Conservation (phyloP, 2,797 vertebrate species). For the Acanthurus lineatus region DNA sequence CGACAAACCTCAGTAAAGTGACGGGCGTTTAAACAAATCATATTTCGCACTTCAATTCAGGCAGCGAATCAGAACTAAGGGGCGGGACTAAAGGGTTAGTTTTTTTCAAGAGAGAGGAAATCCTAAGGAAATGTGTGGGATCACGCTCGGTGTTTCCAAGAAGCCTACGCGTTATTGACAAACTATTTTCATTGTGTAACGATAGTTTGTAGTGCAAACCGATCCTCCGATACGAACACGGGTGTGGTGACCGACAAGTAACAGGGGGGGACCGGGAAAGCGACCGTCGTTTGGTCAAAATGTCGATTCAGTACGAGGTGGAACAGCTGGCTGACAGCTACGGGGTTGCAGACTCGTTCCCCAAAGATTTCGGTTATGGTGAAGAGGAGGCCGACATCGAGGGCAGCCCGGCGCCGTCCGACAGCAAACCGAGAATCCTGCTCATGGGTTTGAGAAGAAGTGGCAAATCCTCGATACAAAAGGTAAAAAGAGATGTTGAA, state of each 20-base stretch:
- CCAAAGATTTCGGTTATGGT: conserved; percentile 98
- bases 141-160: conserved; percentile 70
- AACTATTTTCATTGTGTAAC: conserved; percentile 40
- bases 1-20: conserved; percentile 71
- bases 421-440: conserved; percentile 95
- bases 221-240: conserved; percentile 40
- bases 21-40: conserved; percentile 74
- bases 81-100: conserved; percentile 60
- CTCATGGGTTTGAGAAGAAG: conserved; percentile 97
- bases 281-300: conserved; percentile 84
- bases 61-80: conserved; percentile 74
- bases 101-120: conserved; percentile 81
- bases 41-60: accelerated
- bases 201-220: conserved; percentile 16
- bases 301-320: conserved; percentile 94
- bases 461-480: conserved; percentile 99
- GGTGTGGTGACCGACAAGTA: conserved; percentile 45
- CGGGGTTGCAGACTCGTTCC: conserved; percentile 94
- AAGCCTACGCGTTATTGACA: conserved; percentile 52
- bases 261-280: conserved; percentile 70
- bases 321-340: conserved; percentile 93
- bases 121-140: conserved; percentile 83
- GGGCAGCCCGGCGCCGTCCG: conserved; percentile 87
- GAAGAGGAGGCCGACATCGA: conserved; percentile 95
- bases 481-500: conserved; percentile 84